Evolutionary conservation across 2,888 invertebrate species (phyloP).

Genomic region (Psylliodes chrysocephalus): DNA sequence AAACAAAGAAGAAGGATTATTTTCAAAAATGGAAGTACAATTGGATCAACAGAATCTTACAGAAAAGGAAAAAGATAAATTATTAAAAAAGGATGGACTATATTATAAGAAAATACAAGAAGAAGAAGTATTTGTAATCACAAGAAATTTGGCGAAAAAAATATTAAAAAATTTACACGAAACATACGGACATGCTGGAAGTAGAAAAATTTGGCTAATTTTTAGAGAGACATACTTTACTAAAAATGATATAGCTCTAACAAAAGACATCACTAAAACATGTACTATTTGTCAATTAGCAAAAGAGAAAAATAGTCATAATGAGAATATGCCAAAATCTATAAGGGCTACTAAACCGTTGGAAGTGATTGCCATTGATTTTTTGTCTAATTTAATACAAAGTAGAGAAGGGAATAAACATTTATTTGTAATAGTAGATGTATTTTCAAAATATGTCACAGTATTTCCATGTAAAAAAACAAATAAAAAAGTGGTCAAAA

Average conservation of each 20-base stretch:
- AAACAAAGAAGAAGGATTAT: neutral
- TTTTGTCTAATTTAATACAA: neutral
- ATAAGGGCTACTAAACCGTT: neutral
- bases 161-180: slow-evolving; percentile 1
- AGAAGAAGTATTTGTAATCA: neutral
- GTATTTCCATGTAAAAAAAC: slow-evolving; percentile 22
- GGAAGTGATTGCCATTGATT: slow-evolving; percentile 19
- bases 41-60: neutral
- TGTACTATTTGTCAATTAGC: slow-evolving; percentile 15
- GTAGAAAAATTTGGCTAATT: neutral
- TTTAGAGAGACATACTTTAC: slow-evolving; percentile 2
- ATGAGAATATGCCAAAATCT: slow-evolving; percentile 4
- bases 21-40: neutral
- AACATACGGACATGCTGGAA: neutral
- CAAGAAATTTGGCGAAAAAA: neutral
- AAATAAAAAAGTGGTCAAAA: too few relatives aligned
- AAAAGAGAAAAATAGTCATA: slow-evolving; percentile 16
- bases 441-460: slow-evolving; percentile 32
- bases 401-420: neutral
- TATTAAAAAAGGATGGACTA: neutral
- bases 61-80: neutral
- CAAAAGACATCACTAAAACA: slow-evolving; percentile 1
- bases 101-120: neutral
- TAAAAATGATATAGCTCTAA: neutral
- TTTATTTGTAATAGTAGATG: too few relatives aligned